These are phyloP conservation scores for Caenorhabditis virilis DNA, from an alignment of 2,888 invertebrate genomes.

Conservation along the genomic window DNA sequence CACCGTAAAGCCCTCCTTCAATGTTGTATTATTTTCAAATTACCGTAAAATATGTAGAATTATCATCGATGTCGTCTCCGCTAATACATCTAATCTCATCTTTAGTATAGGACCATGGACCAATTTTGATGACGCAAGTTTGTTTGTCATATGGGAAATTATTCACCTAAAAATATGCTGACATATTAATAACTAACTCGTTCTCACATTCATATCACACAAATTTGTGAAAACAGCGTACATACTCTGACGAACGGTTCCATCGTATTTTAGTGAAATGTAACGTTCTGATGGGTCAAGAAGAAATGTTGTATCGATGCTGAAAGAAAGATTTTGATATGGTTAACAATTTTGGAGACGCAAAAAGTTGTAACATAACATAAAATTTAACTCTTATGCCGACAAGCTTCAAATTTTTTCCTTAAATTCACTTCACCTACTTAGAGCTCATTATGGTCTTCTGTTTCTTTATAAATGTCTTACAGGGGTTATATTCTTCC, in stretches of 20 bases:
- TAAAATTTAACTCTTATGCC: too few relatives aligned
- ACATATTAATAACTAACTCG: neutral
- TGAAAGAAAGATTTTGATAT: conserved; percentile 7
- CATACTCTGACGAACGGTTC: conserved; percentile 34
- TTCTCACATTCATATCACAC: conserved; percentile 51
- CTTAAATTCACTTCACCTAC: too few relatives aligned
- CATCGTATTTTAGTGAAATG: conserved; percentile 42
- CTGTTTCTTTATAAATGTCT: too few relatives aligned
- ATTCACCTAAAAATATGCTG: conserved; percentile 26
- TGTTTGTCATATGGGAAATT: conserved; percentile 53
- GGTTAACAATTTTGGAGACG: neutral
- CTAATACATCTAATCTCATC: conserved; percentile 31
- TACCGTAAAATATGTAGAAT: too few relatives aligned
- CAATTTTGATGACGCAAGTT: conserved; percentile 42
- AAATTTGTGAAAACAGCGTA: conserved; percentile 49
- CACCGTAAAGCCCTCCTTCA: too few relatives aligned
- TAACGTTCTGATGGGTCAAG: conserved; percentile 32
- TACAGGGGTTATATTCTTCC: too few relatives aligned
- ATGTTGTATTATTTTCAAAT: too few relatives aligned
- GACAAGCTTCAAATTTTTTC: too few relatives aligned
- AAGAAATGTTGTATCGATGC: conserved; percentile 23
- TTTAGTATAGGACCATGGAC: conserved; percentile 52
- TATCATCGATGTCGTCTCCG: conserved; percentile 13
- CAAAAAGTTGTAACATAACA: too few relatives aligned
- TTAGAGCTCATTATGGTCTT: too few relatives aligned